Evolutionary conservation across 1,140 invertebrate genomes (phyloP).

Genomic region (Drosophila santomea): DNA sequence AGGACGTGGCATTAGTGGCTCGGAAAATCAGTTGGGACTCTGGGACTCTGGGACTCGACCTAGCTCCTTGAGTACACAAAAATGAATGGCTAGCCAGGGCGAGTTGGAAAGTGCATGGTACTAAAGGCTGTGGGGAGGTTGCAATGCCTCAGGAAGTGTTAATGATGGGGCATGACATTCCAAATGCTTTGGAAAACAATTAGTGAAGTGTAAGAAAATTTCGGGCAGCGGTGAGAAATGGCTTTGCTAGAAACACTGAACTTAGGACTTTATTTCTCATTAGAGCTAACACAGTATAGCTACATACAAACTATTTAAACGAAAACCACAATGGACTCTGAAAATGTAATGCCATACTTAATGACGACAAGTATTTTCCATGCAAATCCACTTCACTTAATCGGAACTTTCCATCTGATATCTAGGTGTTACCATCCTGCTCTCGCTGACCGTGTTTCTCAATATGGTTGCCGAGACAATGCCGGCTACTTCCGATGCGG

Average conservation of each 20-base stretch:
- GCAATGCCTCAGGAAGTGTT: neutral
- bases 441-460: conserved; percentile 99
- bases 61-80: conserved; percentile 25
- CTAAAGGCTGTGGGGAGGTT: neutral
- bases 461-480: conserved; percentile 97
- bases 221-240: too few species aligned
- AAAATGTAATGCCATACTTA: too few species aligned
- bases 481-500: conserved; percentile 96
- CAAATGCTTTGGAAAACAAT: conserved; percentile 3
- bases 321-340: too few species aligned
- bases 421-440: conserved; percentile 98
- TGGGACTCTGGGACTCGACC: neutral
- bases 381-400: conserved; percentile 3
- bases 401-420: conserved; percentile 35
- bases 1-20: conserved; percentile 10
- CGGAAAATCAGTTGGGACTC: conserved; percentile 29
- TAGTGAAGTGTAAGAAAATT: neutral
- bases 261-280: too few species aligned
- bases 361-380: too few species aligned
- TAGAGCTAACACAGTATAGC: too few species aligned
- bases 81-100: conserved; percentile 33
- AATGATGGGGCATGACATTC: neutral
- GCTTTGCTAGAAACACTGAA: too few species aligned
- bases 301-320: too few species aligned
- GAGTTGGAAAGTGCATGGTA: conserved; percentile 22